These are phyloP conservation scores for Cyrtodaria siliqua DNA, from an alignment of 2,888 invertebrate genomes.

Conservation along the genomic window DNA sequence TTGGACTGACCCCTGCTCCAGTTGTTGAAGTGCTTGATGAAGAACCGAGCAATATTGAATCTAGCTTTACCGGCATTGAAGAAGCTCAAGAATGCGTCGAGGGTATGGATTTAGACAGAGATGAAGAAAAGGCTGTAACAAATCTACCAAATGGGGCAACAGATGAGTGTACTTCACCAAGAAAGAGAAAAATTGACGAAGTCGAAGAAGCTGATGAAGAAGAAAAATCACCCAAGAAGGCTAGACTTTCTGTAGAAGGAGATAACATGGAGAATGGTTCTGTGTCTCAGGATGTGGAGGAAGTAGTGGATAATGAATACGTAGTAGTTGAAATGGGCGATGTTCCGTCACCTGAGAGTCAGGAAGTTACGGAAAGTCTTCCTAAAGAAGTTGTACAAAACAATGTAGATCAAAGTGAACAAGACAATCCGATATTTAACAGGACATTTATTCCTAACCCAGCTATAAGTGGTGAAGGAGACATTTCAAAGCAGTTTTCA, in stretches of 20 bases:
- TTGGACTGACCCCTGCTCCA: conserved; percentile 16
- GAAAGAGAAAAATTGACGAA: conserved; percentile 65
- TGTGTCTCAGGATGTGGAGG: conserved; percentile 26
- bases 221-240: conserved; percentile 53
- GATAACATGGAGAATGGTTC: conserved; percentile 41
- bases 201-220: conserved; percentile 49
- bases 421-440: conserved; percentile 66
- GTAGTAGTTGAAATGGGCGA: conserved; percentile 77
- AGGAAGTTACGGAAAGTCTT: conserved; percentile 69
- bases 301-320: conserved; percentile 70
- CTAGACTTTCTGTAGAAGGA: conserved; percentile 35
- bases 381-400: conserved; percentile 47
- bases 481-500: conserved; percentile 76
- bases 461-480: conserved; percentile 53
- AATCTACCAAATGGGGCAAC: conserved; percentile 3
- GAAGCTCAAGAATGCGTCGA: conserved; percentile 39
- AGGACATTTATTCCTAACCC: conserved; percentile 75
- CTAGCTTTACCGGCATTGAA: conserved; percentile 16
- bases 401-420: conserved; percentile 26
- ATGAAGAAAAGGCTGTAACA: background rate
- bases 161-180: conserved; percentile 2
- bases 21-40: conserved; percentile 26
- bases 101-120: conserved; percentile 5
- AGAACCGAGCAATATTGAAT: background rate
- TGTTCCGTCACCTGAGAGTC: conserved; percentile 75